Evolutionary conservation across 2,797 vertebrate genomes (phyloP), one percentile per base, ranked within the genome.

Genomic region (Leptoclinus maculatus): DNA sequence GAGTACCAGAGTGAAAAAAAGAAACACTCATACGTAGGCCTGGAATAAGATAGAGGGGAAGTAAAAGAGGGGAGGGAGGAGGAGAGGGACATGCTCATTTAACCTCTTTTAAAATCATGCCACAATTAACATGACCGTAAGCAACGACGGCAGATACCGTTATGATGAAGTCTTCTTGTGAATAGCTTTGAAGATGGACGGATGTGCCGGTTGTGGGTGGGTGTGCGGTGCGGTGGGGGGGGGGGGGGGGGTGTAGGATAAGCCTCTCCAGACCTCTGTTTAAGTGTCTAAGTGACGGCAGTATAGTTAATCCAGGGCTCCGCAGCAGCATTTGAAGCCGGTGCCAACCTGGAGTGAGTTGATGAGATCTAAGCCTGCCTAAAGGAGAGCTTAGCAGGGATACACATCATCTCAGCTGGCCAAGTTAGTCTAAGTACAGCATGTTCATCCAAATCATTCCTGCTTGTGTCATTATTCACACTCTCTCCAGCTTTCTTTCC

Each of bases 301-400:
- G 83, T 88, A 80, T 82, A 71, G 89, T 78, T 91, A 89, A 92
- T 91, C 89, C 87, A 54, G 36, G 69, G 76, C 84, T 86, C 83
- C 17, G 34, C 78, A 80, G 84, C 76, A 74, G 77, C 74, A 87
- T 89, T 88, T 90, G 87, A 87, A 91, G 87, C 79, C 43, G 19
- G 71, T 88, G 90, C 89, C 91, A 92, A 90, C 89, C 91, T 86
- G 87, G 83, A 90, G 81, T 77, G 84, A 90, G 85, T 80, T 93
- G 90, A 93, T 92, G 90, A 90, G 89, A 92, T 89, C 87, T 91
- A 88, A 90, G 89, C 87, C 88, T 80, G 90, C 90, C 90, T 92
- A 87, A 89, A 91, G 91, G 85, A 91, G 88, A 91, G 89, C 91
- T 92, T 92, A 94, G 88, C 84, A 73, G 86, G 89, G 84, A 89